Evolutionary conservation across 2,113 vertebrate genomes (phyloP).

Genomic region (Sapayoa aenigma): DNA sequence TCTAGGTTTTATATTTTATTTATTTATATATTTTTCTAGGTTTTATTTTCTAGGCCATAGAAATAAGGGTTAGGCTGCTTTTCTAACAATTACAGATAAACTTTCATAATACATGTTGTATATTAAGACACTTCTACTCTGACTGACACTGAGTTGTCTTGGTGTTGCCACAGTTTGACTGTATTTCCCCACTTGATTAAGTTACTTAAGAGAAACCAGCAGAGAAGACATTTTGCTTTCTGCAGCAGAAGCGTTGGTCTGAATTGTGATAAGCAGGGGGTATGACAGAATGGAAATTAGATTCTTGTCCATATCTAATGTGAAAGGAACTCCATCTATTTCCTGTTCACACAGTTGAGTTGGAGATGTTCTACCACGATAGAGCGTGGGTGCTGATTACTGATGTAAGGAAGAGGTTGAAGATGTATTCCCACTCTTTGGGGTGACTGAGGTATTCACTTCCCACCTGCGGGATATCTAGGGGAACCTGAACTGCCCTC

Average conservation of each 20-base stretch:
- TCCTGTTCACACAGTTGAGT: background rate
- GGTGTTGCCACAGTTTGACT: background rate
- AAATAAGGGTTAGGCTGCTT: background rate
- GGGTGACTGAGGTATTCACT: background rate
- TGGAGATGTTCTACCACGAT: background rate
- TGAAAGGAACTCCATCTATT: background rate
- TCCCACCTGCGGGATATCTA: background rate
- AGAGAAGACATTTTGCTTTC: background rate
- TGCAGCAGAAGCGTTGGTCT: background rate
- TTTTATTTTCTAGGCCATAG: background rate
- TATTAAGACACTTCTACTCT: background rate
- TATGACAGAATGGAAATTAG: background rate
- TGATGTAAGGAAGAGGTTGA: background rate
- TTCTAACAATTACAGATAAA: background rate
- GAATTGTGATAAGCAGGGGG: background rate
- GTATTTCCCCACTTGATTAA: background rate
- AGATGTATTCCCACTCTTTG: background rate
- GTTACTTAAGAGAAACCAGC: background rate
- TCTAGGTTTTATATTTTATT: background rate
- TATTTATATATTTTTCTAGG: no score
- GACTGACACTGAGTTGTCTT: background rate
- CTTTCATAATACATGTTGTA: background rate
- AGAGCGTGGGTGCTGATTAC: background rate
- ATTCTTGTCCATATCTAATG: constrained; percentile 8
- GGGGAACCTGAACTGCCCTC: background rate